Conservation (phyloP, 2,888 invertebrate genomes). For the Hirtodrosophila alboralis region DNA sequence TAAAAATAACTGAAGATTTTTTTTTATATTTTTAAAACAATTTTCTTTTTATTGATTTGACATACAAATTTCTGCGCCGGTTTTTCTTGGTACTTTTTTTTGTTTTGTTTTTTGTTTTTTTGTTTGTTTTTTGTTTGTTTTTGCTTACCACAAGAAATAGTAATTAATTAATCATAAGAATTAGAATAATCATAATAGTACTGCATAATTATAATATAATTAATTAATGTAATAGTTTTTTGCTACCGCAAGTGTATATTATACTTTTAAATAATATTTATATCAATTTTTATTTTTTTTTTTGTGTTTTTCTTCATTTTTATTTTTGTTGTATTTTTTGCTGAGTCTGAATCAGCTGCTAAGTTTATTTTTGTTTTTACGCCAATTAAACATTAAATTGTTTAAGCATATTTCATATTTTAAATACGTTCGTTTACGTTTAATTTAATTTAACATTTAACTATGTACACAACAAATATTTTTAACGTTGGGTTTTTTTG, state of each 20-base stretch:
- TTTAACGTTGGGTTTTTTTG: conserved; percentile 75
- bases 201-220: conserved; percentile 76
- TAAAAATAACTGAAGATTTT: conserved; percentile 45
- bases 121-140: conserved; percentile 46
- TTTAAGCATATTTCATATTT: conserved; percentile 64
- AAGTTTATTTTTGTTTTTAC: conserved; percentile 49
- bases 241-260: conserved; percentile 73
- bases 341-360: conserved; percentile 31
- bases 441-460: conserved; percentile 75
- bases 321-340: conserved; percentile 30
- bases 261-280: conserved; percentile 66
- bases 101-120: conserved; percentile 48
- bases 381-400: conserved; percentile 72
- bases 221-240: conserved; percentile 78
- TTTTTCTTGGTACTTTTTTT: conserved; percentile 48
- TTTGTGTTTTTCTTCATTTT: conserved; percentile 27
- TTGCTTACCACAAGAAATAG: conserved; percentile 70
- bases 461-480: conserved; percentile 79
- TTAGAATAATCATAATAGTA: conserved; percentile 77
- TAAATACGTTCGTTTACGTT: conserved; percentile 51
- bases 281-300: conserved; percentile 48
- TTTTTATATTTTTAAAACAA: conserved; percentile 68
- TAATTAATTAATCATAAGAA: conserved; percentile 78
- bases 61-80: conserved; percentile 79
- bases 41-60: conserved; percentile 76